Conservation (phyloP, 2,797 vertebrate species). For the Phrynocephalus vlangalii region DNA sequence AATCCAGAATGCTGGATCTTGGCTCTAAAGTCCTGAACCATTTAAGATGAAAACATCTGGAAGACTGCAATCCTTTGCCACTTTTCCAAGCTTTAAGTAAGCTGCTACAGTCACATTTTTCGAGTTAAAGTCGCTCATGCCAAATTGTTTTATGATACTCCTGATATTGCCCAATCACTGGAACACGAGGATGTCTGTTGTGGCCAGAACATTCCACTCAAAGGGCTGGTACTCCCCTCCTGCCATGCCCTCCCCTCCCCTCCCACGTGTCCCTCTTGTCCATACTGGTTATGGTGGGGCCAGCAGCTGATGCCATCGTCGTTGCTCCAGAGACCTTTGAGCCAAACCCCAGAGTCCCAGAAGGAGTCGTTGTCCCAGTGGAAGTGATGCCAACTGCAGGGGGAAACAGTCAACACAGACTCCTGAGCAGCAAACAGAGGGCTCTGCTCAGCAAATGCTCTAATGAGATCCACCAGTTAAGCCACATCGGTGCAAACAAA, state of each 20-base stretch:
- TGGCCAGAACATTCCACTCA: not conserved
- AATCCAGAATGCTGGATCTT: not conserved
- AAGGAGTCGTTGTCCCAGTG: conserved; percentile 39
- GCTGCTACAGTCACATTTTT: not conserved
- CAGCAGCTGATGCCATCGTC: conserved; percentile 26
- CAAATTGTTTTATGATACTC: not conserved
- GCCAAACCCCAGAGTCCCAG: conserved; percentile 68
- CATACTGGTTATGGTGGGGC: conserved; percentile 56
- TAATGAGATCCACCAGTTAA: not conserved
- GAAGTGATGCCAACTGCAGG: conserved; percentile 63
- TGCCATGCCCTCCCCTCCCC: not conserved
- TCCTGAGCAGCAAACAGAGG: accelerated
- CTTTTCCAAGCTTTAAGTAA: not conserved
- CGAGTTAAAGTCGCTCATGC: not conserved
- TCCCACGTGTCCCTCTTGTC: accelerated
- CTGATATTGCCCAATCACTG: not conserved
- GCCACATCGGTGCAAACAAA: not conserved
- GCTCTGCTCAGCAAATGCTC: accelerated
- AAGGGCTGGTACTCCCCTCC: not conserved
- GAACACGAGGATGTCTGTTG: accelerated
- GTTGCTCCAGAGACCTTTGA: conserved; percentile 69
- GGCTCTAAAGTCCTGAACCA: not conserved
- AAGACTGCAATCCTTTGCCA: no score
- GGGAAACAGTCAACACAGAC: not conserved
- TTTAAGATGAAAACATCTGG: not conserved